These are phyloP conservation scores for Caenorhabditis auriculariae DNA, from an alignment of 2,888 invertebrate species.

Conservation along the genomic window DNA sequence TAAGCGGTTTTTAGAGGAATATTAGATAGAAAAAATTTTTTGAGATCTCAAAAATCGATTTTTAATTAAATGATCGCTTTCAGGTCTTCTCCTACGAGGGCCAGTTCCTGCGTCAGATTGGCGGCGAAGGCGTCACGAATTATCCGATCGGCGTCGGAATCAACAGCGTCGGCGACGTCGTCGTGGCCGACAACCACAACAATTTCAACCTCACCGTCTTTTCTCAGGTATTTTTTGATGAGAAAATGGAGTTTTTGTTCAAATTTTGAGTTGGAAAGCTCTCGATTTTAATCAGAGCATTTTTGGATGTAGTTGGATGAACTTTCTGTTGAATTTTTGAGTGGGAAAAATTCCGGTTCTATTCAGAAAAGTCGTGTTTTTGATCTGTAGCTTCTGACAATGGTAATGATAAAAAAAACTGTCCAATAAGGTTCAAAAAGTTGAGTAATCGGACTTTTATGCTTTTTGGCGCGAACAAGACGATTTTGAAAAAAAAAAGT, in stretches of 20 bases:
- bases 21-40: too few species aligned
- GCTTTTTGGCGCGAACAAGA: too few species aligned
- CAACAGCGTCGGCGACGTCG: conserved; percentile 90
- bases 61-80: too few species aligned
- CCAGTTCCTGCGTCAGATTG: conserved; percentile 91
- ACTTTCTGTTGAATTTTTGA: neutral
- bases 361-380: too few species aligned
- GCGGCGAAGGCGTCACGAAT: conserved; percentile 97
- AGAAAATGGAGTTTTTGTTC: conserved; percentile 64
- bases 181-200: conserved; percentile 99
- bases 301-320: neutral
- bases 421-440: too few species aligned
- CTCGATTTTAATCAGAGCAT: neutral
- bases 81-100: conserved; percentile 94
- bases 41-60: too few species aligned
- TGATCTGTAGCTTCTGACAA: too few species aligned
- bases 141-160: conserved; percentile 99
- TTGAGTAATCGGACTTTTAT: too few species aligned
- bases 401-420: too few species aligned
- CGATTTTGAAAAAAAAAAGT: too few species aligned
- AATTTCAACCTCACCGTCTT: conserved; percentile 99
- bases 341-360: neutral
- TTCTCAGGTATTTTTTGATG: conserved; percentile 74
- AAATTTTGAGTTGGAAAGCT: too few species aligned
- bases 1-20: too few species aligned